Percentiles rank a stretch among this genome's conserved stretches.
phyloP scores from a whole-genome alignment of 1,140 invertebrate genomes.

The Pogonus chalceus region DNA sequence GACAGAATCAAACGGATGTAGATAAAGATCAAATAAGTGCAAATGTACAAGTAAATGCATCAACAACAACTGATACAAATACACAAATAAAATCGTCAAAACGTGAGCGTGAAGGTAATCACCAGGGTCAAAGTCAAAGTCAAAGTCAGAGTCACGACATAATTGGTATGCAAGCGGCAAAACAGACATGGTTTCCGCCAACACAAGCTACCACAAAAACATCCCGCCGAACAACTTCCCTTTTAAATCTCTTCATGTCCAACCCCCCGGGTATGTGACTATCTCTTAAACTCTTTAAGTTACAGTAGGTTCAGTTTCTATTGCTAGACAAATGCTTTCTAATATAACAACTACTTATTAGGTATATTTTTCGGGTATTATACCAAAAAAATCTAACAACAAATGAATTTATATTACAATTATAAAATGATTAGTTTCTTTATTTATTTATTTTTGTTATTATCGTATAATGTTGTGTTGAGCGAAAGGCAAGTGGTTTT shows the following conservation, averaged over 20 bases:
- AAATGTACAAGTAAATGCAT: neutral
- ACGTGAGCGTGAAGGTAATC: constrained; percentile 49
- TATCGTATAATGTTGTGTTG: no score
- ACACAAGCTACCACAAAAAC: constrained; percentile 51
- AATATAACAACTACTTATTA: no score
- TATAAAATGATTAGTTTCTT: no score
- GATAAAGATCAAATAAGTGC: neutral
- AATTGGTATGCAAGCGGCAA: constrained; percentile 32
- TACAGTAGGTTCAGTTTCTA: neutral
- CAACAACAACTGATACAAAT: constrained; percentile 8
- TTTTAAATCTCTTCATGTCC: constrained; percentile 89
- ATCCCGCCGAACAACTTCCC: constrained; percentile 83
- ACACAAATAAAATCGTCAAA: constrained; percentile 29
- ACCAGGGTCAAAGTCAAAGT: constrained; percentile 34
- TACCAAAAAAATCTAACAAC: no score
- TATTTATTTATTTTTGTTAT: no score
- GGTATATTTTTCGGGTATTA: no score
- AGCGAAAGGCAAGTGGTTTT: no score
- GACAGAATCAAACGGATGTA: constrained; percentile 17
- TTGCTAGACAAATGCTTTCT: no score
- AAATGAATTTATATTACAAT: no score
- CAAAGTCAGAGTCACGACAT: constrained; percentile 22
- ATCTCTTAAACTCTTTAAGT: constrained; percentile 1
- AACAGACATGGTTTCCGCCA: constrained; percentile 40
- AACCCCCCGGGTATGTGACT: constrained; percentile 75